Conservation (phyloP, 2,113 vertebrate genomes). For the cat (Felis catus) region DNA sequence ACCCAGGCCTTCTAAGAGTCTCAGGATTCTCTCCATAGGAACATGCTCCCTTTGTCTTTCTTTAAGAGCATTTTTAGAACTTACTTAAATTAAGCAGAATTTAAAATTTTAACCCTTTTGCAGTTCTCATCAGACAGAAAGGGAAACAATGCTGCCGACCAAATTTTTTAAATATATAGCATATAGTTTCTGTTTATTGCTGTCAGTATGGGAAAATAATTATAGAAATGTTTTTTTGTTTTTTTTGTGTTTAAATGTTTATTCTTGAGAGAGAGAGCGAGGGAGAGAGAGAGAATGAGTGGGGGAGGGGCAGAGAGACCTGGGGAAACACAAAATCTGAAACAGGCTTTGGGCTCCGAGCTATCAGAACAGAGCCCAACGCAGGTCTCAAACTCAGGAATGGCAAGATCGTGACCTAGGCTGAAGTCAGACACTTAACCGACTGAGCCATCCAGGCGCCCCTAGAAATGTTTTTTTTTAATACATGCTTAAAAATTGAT, state of each 20-base stretch:
- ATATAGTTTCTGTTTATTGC: slow-evolving; percentile 40
- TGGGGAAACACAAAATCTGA: no score
- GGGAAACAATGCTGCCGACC: slow-evolving; percentile 75
- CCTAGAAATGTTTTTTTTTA: slow-evolving; percentile 11
- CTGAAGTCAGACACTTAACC: no score
- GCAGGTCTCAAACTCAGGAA: no score
- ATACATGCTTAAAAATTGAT: slow-evolving; percentile 54
- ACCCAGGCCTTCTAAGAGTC: not conserved
- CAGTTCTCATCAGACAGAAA: slow-evolving; percentile 77
- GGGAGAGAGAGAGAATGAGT: no score
- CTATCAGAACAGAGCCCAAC: no score
- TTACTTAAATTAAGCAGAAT: slow-evolving; percentile 74
- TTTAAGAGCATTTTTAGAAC: slow-evolving; percentile 60
- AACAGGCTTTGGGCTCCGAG: no score
- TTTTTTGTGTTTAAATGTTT: no score
- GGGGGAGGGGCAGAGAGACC: no score
- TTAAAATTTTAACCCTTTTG: slow-evolving; percentile 75
- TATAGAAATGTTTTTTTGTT: not conserved
- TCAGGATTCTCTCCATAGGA: not conserved
- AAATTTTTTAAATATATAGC: slow-evolving; percentile 45
- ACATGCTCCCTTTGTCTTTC: not conserved
- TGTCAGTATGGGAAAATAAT: not conserved
- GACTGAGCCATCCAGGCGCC: no score
- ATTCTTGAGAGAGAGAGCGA: no score
- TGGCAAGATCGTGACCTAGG: no score